Evolutionary conservation across 2,797 vertebrate species (phyloP).

Genomic region (Premnoplex brunnescens): DNA sequence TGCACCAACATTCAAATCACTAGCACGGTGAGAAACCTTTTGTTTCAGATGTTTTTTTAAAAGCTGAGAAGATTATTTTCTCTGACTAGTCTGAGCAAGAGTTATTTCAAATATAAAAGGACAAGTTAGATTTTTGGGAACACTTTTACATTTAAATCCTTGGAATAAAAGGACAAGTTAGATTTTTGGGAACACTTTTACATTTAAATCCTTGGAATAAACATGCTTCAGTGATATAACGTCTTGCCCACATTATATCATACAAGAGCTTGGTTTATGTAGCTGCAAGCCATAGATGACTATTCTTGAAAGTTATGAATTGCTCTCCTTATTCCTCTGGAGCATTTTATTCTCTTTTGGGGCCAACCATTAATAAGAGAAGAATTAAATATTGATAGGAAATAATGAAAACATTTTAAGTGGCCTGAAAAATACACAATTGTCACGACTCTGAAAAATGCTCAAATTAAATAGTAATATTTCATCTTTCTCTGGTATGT

Average conservation of each 20-base stretch:
- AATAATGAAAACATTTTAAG: conserved; percentile 23
- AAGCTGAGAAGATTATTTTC: conserved; percentile 15
- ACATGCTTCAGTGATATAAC: neutral
- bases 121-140: neutral
- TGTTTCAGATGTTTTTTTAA: neutral
- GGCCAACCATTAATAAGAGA: neutral
- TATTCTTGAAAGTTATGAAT: conserved; percentile 9
- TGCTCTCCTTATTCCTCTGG: neutral
- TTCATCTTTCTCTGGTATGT: neutral
- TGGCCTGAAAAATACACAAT: neutral
- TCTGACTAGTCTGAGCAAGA: neutral
- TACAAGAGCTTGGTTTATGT: neutral
- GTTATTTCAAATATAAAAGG: neutral
- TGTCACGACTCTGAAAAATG: neutral
- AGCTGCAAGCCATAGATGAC: neutral
- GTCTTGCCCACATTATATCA: neutral
- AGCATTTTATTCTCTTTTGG: neutral
- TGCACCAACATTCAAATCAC: neutral
- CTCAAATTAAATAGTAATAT: neutral
- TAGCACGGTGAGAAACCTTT: neutral
- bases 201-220: conserved; percentile 11
- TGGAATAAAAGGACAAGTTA: neutral
- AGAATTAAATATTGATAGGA: conserved; percentile 36
- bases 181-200: neutral
- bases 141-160: neutral